These are phyloP conservation scores for Cephus spinipes DNA, from an alignment of 2,888 invertebrate species.

Conservation along the genomic window DNA sequence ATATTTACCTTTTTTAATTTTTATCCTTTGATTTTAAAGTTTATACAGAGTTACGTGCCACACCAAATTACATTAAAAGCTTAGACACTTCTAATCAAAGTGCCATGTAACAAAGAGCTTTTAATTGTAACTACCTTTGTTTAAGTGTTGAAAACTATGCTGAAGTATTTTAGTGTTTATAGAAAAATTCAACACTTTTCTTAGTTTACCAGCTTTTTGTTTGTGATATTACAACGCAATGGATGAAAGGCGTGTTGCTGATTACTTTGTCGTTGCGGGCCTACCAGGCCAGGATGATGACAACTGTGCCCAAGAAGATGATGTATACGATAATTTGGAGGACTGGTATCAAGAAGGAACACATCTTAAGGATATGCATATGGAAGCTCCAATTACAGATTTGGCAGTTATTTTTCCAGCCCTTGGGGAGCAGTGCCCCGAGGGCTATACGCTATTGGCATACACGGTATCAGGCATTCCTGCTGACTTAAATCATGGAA, in stretches of 20 bases:
- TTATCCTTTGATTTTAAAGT: neutral
- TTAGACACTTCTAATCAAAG: neutral
- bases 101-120: neutral
- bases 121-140: neutral
- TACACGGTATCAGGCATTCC: constrained; percentile 87
- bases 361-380: constrained; percentile 83
- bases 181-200: neutral
- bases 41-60: neutral
- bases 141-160: neutral
- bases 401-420: constrained; percentile 92
- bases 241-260: constrained; percentile 92
- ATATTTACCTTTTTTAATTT: neutral
- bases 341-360: constrained; percentile 69
- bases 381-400: constrained; percentile 95
- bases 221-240: constrained; percentile 63
- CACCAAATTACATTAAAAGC: neutral
- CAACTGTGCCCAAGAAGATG: constrained; percentile 81
- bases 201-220: neutral
- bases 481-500: constrained; percentile 98
- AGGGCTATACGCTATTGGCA: constrained; percentile 80
- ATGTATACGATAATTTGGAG: constrained; percentile 71
- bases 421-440: constrained; percentile 86
- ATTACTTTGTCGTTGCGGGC: constrained; percentile 99
- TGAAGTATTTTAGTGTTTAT: neutral
- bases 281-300: constrained; percentile 75